These are phyloP conservation scores for Steinernema hermaphroditum DNA, from an alignment of 2,888 invertebrate species.

Conservation along the genomic window DNA sequence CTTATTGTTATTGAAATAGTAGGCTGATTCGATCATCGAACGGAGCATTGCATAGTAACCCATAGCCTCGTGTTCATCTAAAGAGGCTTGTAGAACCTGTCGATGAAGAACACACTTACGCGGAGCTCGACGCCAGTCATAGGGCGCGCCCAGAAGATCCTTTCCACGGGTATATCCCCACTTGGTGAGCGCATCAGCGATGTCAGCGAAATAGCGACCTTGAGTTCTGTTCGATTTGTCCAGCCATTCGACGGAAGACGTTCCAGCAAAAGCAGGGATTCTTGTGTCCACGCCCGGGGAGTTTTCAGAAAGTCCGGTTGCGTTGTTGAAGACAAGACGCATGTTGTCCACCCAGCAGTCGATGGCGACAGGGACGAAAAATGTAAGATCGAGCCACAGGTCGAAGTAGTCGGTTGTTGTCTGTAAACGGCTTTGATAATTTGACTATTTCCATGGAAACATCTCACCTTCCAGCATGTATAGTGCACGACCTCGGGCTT, in stretches of 20 bases:
- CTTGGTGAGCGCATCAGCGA: conserved; percentile 78
- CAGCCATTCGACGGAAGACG: conserved; percentile 88
- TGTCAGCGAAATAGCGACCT: conserved; percentile 79
- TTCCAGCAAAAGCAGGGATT: conserved; percentile 79
- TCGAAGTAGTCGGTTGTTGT: conserved; percentile 75
- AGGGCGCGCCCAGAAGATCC: conserved; percentile 88
- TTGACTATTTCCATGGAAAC: neutral
- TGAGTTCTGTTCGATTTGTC: conserved; percentile 63
- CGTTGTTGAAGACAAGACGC: conserved; percentile 50
- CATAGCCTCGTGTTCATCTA: conserved; percentile 78
- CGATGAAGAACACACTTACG: conserved; percentile 71
- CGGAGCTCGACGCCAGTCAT: conserved; percentile 92
- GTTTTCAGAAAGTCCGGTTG: conserved; percentile 74
- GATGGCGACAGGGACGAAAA: conserved; percentile 83
- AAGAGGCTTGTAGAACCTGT: conserved; percentile 52
- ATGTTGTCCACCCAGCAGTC: conserved; percentile 83
- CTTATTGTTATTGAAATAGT: conserved; percentile 76
- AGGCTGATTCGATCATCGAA: conserved; percentile 82
- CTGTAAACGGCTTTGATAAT: neutral
- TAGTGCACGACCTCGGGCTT: conserved; percentile 81
- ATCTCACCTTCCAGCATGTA: conserved; percentile 29
- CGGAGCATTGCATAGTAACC: conserved; percentile 75
- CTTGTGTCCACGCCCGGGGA: conserved; percentile 80
- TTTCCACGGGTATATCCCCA: conserved; percentile 79
- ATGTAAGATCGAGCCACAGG: conserved; percentile 93